These are phyloP conservation scores for Scaptomyza montana DNA, from an alignment of 1,140 invertebrate genomes.

Conservation along the genomic window DNA sequence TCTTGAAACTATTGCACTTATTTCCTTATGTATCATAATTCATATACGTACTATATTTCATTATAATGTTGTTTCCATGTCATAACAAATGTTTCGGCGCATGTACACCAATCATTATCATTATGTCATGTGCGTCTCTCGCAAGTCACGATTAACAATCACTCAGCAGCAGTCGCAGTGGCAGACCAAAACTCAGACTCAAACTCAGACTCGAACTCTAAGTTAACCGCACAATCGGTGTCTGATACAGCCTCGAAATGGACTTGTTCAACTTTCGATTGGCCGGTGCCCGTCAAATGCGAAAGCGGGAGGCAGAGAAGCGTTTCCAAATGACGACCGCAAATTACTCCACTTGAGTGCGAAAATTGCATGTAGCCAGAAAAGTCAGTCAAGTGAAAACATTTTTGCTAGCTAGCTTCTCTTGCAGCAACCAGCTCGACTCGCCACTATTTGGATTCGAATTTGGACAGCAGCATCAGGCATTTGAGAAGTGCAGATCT, in stretches of 20 bases:
- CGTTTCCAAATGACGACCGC: conserved; percentile 59
- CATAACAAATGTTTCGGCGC: conserved; percentile 60
- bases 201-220: background rate
- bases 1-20: no score
- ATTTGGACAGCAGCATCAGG: conserved; percentile 29
- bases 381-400: conserved; percentile 62
- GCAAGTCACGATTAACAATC: conserved; percentile 54
- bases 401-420: conserved; percentile 39
- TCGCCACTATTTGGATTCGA: conserved; percentile 16
- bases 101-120: conserved; percentile 45
- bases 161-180: conserved; percentile 27
- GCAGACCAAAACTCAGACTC: background rate
- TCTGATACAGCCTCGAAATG: conserved; percentile 58
- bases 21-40: background rate
- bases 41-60: background rate
- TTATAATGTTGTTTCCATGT: conserved; percentile 7
- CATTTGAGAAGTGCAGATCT: conserved; percentile 4
- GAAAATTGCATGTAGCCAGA: conserved; percentile 63
- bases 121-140: conserved; percentile 62
- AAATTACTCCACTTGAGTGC: conserved; percentile 75
- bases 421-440: conserved; percentile 22
- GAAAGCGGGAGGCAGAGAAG: conserved; percentile 24
- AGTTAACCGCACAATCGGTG: conserved; percentile 43
- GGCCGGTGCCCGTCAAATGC: conserved; percentile 40
- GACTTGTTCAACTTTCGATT: conserved; percentile 76